Base-by-base conservation (phyloP, 2,888 invertebrate species). In the Melolontha melolontha region DNA sequence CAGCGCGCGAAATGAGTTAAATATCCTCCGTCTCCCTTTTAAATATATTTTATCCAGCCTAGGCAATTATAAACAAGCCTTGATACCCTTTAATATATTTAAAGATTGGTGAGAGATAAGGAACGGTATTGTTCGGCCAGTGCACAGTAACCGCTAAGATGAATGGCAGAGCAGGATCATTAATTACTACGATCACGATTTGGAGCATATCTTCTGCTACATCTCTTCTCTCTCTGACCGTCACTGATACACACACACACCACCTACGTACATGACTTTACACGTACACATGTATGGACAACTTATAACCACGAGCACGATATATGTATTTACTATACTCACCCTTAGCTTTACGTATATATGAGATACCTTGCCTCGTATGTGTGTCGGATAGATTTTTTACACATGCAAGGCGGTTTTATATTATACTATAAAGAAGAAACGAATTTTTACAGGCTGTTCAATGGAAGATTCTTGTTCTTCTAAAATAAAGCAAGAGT, bases 151-250 rank as follows among this genome's bases (percentile, higher is more conserved):
- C 72, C 71, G 68, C 70, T 69, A 74, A 75, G 75, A 76, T 74
- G 74, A 76, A 76, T 75, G 74, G 73, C 70, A 68, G 70, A 70
- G 68, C 68, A 66, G 62, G 68, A 68, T 68, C 68, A 68, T 68
- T 68, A 68, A 68, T 68, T 68, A 68, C 68, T 65, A 49, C 68
- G 75, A 76, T 76, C 75, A 76, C 75, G 75, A 74, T 75, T 75
- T 75, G 72, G 73, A 72, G 71, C 71, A 73, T 74, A 75, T 75
- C 73, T 74, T 70, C 65, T 57, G 68, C 68, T 71, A 72, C 73
- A 73, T 73, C 74, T 74, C 51, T 44, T 71, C 68, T 69, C 62
- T 70, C 69, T 71, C 70, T 70, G 44, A 27, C 47, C 59, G 59
- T 44, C 44, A 70, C 69, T 66, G 72, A 34, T n/a, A n/a, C 10